phyloP scores from a whole-genome alignment of 2,797 vertebrate genomes.

The Gallinago nigripennis region DNA sequence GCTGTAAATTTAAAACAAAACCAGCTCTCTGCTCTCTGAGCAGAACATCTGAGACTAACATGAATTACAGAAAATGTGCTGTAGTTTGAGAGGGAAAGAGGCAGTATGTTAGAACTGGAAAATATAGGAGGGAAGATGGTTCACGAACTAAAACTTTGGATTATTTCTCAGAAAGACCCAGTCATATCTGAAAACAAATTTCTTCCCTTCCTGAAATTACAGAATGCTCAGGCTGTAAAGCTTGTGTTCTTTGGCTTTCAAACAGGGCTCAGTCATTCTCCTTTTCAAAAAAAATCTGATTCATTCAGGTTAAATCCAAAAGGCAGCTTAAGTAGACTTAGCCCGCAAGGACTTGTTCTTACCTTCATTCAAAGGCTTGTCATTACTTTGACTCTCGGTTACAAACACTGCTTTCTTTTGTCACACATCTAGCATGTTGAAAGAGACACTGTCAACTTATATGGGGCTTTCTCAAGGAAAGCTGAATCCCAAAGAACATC shows the following conservation, averaged over 20 bases:
- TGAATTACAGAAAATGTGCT: slow-evolving; percentile 18
- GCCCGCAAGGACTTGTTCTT: neutral
- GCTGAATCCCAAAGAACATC: neutral
- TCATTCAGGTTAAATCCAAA: slow-evolving; percentile 48
- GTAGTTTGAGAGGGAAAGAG: neutral
- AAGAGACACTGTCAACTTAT: slow-evolving; percentile 10
- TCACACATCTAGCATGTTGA: neutral
- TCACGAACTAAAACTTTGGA: slow-evolving; percentile 21
- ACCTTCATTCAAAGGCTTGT: slow-evolving; percentile 17
- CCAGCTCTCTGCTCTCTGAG: slow-evolving; percentile 13
- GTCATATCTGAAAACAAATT: neutral
- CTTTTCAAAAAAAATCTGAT: neutral
- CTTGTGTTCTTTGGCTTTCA: slow-evolving; percentile 27
- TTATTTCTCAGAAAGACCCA: slow-evolving; percentile 44
- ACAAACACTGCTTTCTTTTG: slow-evolving; percentile 35
- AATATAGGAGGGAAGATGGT: slow-evolving; percentile 13
- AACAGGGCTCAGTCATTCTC: neutral
- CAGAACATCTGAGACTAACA: slow-evolving; percentile 6
- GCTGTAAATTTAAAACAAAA: slow-evolving; percentile 50
- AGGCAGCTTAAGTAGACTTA: slow-evolving; percentile 37
- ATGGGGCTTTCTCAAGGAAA: slow-evolving; percentile 25
- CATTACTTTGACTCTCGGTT: slow-evolving; percentile 31
- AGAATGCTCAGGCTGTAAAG: slow-evolving; percentile 9
- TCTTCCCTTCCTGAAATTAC: neutral
- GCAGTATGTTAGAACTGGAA: slow-evolving; percentile 12